Conservation (phyloP, 1,140 invertebrate species). For the Aphelinus certus region DNA sequence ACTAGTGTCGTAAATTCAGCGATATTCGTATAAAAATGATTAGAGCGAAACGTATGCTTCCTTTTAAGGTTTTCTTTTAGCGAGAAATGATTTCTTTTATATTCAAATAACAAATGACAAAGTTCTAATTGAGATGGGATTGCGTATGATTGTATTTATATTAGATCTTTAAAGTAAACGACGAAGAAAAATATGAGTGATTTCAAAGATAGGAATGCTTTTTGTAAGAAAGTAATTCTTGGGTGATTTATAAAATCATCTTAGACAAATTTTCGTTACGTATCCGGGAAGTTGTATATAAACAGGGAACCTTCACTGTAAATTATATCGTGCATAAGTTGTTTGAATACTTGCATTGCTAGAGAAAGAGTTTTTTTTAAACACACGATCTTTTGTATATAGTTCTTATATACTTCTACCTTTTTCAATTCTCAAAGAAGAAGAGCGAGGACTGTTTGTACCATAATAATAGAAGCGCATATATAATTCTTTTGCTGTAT, state of each 20-base stretch:
- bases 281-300: constrained; percentile 26
- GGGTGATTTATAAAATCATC: constrained; percentile 11
- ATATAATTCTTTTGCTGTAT: neutral
- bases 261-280: constrained; percentile 11
- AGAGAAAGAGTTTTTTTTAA: constrained; percentile 7
- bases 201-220: neutral
- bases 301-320: constrained; percentile 25
- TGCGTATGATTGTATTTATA: constrained; percentile 33
- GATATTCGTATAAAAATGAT: constrained; percentile 30
- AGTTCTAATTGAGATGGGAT: constrained; percentile 13
- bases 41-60: constrained; percentile 37
- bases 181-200: constrained; percentile 4
- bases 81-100: constrained; percentile 5
- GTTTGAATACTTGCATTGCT: constrained; percentile 30
- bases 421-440: constrained; percentile 35
- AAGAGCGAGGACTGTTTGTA: constrained; percentile 37
- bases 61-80: constrained; percentile 2
- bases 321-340: constrained; percentile 35
- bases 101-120: constrained; percentile 1
- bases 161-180: constrained; percentile 5
- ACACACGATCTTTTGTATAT: constrained; percentile 31
- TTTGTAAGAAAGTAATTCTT: constrained; percentile 6
- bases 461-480: neutral
- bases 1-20: constrained; percentile 14
- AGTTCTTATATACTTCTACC: constrained; percentile 43